Base-by-base conservation (phyloP, 2,888 invertebrate genomes). In the Tachystola acroxantha region DNA sequence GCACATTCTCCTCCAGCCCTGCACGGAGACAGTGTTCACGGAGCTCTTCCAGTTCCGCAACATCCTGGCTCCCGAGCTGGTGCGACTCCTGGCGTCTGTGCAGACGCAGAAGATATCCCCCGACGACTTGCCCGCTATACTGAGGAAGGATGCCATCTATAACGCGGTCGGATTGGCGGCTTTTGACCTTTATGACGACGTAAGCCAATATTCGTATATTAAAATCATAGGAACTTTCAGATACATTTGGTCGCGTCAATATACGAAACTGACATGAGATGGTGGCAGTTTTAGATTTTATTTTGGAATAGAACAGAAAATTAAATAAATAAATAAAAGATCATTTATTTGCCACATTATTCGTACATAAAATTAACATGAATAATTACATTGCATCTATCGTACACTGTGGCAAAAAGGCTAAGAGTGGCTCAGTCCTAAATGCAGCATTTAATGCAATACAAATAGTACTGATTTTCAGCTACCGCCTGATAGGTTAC, bases 131-230 rank as follows among this genome's bases (percentile, higher is more conserved):
- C 89, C 91, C 37, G 91, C 92, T 9, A 94, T 98, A 61, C 80
- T 98, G 43, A 89, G 92, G 38, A 97, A 96, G 75, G 98, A 98
- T 80, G 97, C 97, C 37, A 93, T 98, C 29, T 98, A 98, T 64
- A 96, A 95, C 76, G 97, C 97, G 0, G 94, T 96, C 7, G 96
- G 97, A 5, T 82, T 96, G 43, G 93, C 94, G 2, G 94, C 96
- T 0, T 96, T 95, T 71, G 95, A 97, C 58, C 87, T 98, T 36
- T 97, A 94, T 67, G 96, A 97, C 66, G 96, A 96, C 73, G 93
- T 92, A 62, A 80, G 77, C 73, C 13, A n/a, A 11, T 3, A 10
- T 25, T 25, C n/a, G n/a, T n/a, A n/a, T n/a, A n/a, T n/a, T n/a
- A n/a, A n/a, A n/a, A 20, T 7, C 4, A 20, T 20, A 20, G 20